A percentile compares a stretch with the other conserved stretches of the same genome.
phyloP scores from a whole-genome alignment of 2,113 vertebrate species.

The Microtus oregoni region DNA sequence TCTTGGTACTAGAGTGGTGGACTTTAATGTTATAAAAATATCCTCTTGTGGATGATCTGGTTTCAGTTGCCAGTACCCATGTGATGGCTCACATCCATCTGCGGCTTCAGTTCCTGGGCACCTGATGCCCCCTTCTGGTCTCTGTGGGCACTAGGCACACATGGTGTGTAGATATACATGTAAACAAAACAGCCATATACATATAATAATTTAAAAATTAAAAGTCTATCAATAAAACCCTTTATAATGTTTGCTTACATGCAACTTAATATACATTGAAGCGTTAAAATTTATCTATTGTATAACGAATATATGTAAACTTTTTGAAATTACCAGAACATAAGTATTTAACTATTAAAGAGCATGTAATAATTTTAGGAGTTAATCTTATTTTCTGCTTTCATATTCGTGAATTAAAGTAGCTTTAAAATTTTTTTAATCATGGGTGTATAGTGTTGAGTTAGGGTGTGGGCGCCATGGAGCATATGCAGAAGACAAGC shows the following conservation, averaged over 20 bases:
- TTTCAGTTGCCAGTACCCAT: neutral
- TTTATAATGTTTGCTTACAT: neutral
- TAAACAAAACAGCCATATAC: neutral
- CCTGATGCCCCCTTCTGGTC: neutral
- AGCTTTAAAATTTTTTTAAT: neutral
- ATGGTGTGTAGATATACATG: neutral
- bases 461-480: no score
- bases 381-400: constrained; percentile 44
- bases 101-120: neutral
- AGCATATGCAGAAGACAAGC: neutral
- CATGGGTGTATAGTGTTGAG: neutral
- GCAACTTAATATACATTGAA: neutral
- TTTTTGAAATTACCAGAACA: constrained; percentile 40
- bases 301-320: neutral
- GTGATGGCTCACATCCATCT: neutral
- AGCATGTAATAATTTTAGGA: constrained; percentile 12
- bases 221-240: neutral
- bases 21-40: constrained; percentile 44
- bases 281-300: neutral
- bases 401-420: constrained; percentile 40
- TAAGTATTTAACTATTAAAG: constrained; percentile 37
- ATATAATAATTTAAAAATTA: neutral
- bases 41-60: neutral
- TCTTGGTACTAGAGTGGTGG: constrained; percentile 50
- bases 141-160: neutral